phyloP scores from a whole-genome alignment of 1,140 invertebrate genomes.

The Heliconius hermathena region DNA sequence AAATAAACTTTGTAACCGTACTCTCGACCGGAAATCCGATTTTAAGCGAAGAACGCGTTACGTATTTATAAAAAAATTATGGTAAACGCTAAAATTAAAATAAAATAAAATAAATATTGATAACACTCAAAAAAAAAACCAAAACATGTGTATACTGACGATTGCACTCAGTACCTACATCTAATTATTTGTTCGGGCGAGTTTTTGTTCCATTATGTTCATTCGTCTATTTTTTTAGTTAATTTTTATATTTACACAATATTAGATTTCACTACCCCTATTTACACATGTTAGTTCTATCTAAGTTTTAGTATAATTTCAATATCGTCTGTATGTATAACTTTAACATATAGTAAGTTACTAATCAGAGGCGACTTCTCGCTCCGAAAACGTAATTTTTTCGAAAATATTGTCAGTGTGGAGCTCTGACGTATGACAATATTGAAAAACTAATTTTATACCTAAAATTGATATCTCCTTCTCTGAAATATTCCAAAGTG shows the following conservation, averaged over 20 bases:
- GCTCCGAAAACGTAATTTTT: conserved; percentile 37
- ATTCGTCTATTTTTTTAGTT: conserved; percentile 61
- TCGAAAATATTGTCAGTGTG: conserved; percentile 44
- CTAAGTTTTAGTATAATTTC: conserved; percentile 52
- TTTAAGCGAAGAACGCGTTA: not conserved
- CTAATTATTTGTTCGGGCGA: conserved; percentile 77
- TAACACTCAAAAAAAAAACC: conserved; percentile 53
- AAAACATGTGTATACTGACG: conserved; percentile 66
- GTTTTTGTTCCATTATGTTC: conserved; percentile 78
- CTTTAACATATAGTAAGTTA: conserved; percentile 46
- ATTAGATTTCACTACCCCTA: conserved; percentile 63
- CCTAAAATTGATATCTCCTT: conserved; percentile 3
- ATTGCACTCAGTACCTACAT: conserved; percentile 74
- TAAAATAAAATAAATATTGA: conserved; percentile 14
- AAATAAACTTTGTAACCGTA: conserved; percentile 33
- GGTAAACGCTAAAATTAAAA: conserved; percentile 5
- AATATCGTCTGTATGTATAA: conserved; percentile 2
- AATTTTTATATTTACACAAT: conserved; percentile 72
- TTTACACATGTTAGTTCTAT: conserved; percentile 78
- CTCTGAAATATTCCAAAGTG: not conserved
- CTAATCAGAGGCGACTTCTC: conserved; percentile 76
- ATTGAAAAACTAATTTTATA: conserved; percentile 22
- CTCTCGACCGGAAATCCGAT: conserved; percentile 1
- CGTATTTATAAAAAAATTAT: not conserved
- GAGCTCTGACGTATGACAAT: conserved; percentile 17